These are phyloP conservation scores for Regulus satrapa DNA, from an alignment of 2,113 vertebrate species.

Conservation along the genomic window DNA sequence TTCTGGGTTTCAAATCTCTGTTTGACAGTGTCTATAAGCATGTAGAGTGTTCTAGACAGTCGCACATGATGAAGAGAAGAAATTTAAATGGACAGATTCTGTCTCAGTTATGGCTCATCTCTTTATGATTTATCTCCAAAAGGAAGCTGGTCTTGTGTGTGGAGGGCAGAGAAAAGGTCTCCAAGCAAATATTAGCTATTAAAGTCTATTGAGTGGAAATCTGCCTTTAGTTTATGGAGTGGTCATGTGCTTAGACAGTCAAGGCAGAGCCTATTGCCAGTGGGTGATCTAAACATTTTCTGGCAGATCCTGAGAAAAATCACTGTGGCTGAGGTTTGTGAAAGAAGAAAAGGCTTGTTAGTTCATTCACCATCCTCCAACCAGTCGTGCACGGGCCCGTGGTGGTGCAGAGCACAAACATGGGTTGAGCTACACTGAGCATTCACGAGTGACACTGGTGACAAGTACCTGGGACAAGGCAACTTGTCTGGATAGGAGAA, in stretches of 20 bases:
- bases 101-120: background rate
- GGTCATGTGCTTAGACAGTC: background rate
- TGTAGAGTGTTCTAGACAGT: background rate
- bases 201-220: constrained; percentile 1
- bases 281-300: background rate
- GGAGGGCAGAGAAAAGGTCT: constrained; percentile 24
- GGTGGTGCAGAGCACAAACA: background rate
- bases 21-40: background rate
- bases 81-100: background rate
- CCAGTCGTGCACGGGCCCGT: background rate
- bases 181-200: background rate
- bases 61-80: background rate
- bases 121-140: background rate
- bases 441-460: background rate
- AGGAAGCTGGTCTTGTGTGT: background rate
- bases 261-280: background rate
- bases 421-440: background rate
- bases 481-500: background rate
- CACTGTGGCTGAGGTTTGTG: background rate
- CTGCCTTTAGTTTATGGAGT: background rate
- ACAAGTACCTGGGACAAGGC: background rate
- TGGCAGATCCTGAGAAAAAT: background rate
- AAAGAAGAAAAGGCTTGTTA: background rate
- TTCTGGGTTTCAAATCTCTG: background rate
- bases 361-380: background rate